phyloP scores from a whole-genome alignment of 2,113 vertebrate species.

The Athene noctua region DNA sequence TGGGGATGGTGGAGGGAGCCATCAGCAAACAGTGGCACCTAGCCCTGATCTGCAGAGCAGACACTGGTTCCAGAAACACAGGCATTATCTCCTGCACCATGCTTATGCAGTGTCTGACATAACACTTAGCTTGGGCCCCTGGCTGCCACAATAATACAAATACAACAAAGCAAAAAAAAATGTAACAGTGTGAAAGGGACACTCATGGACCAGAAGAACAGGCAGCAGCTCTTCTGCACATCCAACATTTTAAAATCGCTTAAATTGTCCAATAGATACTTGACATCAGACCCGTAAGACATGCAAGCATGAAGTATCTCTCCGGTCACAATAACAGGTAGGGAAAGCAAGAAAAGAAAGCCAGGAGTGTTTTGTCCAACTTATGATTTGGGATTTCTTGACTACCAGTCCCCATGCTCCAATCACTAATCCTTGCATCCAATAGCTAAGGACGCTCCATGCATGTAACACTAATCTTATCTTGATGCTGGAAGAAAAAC shows the following conservation, averaged over 20 bases:
- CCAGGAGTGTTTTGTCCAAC: not conserved
- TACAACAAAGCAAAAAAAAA: not conserved
- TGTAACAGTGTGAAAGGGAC: not conserved
- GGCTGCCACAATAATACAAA: not conserved
- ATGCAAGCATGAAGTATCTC: not conserved
- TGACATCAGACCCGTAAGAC: not conserved
- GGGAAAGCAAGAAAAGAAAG: not conserved
- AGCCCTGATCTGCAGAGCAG: fast-evolving
- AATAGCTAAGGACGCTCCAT: not conserved
- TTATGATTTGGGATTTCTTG: not conserved
- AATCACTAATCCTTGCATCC: not conserved
- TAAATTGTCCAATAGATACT: not conserved
- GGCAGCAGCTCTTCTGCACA: not conserved
- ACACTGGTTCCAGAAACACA: not conserved
- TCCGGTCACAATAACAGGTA: not conserved
- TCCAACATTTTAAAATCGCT: not conserved
- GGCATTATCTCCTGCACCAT: fast-evolving
- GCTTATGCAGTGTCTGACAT: not conserved
- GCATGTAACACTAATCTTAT: not conserved
- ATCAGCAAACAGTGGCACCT: not conserved
- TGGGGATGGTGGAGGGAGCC: not conserved
- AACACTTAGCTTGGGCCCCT: not conserved
- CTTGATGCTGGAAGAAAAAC: constrained; percentile 16
- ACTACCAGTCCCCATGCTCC: not conserved
- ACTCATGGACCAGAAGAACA: not conserved